These are phyloP conservation scores for Petrolisthes cinctipes DNA, from an alignment of 2,888 invertebrate species.

Conservation along the genomic window DNA sequence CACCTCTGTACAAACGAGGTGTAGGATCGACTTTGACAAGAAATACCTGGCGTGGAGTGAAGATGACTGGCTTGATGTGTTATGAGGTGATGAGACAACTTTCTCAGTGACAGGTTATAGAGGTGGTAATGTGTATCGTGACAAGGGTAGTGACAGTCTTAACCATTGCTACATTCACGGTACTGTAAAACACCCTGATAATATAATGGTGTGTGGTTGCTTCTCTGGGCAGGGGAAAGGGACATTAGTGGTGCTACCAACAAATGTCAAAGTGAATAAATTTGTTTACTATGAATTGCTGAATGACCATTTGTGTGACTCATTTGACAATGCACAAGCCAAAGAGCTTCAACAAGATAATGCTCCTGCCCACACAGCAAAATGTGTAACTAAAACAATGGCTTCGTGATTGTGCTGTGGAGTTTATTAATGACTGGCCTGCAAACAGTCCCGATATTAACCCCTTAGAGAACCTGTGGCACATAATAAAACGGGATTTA, in stretches of 20 bases:
- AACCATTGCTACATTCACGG: not conserved
- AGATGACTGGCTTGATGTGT: not conserved
- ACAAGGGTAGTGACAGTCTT: not conserved
- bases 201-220: not conserved
- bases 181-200: constrained; percentile 20
- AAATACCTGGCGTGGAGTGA: not conserved
- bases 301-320: not conserved
- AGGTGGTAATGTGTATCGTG: not conserved
- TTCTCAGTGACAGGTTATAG: not conserved
- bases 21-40: constrained; percentile 3
- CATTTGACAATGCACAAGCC: not conserved
- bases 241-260: not conserved
- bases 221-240: not conserved
- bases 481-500: not conserved
- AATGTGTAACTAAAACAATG: not conserved
- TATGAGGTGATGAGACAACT: not conserved
- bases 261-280: not conserved
- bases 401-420: not conserved
- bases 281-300: not conserved
- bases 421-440: constrained; percentile 3
- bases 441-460: not conserved
- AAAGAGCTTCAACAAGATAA: not conserved
- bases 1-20: not conserved
- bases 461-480: constrained; percentile 18
- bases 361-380: not conserved